A percentile compares a stretch with the other conserved stretches of the same genome.
Conservation (phyloP, 2,888 invertebrate genomes). For the Mongoloraphidia duomilia region DNA sequence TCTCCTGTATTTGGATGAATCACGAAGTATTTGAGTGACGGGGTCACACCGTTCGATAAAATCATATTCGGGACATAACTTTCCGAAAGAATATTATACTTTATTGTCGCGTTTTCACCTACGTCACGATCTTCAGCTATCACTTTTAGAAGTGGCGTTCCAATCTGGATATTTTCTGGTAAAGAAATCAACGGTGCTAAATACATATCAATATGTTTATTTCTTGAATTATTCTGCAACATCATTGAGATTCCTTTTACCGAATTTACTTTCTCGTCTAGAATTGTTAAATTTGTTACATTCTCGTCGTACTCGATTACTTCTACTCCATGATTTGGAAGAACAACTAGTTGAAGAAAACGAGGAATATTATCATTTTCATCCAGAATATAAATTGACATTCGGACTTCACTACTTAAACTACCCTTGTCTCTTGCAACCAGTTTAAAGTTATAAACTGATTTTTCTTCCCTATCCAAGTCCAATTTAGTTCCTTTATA, state of each 20-base stretch:
- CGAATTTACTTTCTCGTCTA: constrained; percentile 23
- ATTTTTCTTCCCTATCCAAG: constrained; percentile 62
- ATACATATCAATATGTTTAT: neutral
- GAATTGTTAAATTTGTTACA: constrained; percentile 33
- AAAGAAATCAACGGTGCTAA: constrained; percentile 48
- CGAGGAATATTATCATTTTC: constrained; percentile 69
- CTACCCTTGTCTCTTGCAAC: constrained; percentile 67
- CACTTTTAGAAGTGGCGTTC: constrained; percentile 51
- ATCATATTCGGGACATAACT: constrained; percentile 42
- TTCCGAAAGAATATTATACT: constrained; percentile 56
- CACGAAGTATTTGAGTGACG: constrained; percentile 48
- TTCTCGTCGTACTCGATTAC: constrained; percentile 47
- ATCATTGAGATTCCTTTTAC: constrained; percentile 6
- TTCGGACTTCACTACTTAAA: constrained; percentile 53
- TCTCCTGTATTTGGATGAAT: constrained; percentile 66
- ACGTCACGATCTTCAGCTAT: constrained; percentile 59
- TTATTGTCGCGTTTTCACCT: constrained; percentile 52
- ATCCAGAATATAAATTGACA: constrained; percentile 58
- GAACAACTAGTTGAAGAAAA: constrained; percentile 55
- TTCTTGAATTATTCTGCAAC: constrained; percentile 13
- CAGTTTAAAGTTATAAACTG: constrained; percentile 50
- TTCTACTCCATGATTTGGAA: constrained; percentile 50
- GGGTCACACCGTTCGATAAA: constrained; percentile 13
- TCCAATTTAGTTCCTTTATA: constrained; percentile 33
- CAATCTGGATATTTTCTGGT: constrained; percentile 57